These are phyloP conservation scores for Cactoblastis cactorum DNA, from an alignment of 2,888 invertebrate genomes.

Conservation along the genomic window DNA sequence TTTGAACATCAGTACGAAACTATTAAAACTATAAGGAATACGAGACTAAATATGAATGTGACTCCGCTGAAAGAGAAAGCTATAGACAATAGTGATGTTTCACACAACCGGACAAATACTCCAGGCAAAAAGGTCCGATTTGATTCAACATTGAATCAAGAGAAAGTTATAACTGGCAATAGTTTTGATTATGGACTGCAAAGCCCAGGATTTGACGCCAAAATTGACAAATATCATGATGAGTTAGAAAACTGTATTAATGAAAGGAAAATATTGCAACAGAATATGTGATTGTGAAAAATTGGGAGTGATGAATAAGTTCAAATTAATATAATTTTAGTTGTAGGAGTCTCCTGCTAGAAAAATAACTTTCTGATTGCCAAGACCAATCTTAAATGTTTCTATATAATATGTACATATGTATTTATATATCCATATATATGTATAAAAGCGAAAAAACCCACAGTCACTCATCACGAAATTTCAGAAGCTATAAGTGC, in stretches of 20 bases:
- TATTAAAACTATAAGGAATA: slow-evolving; percentile 64
- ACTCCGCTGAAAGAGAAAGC: slow-evolving; percentile 58
- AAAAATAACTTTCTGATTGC: no score
- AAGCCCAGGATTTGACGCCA: slow-evolving; percentile 68
- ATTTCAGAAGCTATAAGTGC: no score
- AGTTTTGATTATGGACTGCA: slow-evolving; percentile 67
- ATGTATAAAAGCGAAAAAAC: no score
- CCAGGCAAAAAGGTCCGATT: slow-evolving; percentile 71
- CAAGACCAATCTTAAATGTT: no score
- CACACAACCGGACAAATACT: slow-evolving; percentile 53
- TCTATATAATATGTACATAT: no score
- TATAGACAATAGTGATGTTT: slow-evolving; percentile 44
- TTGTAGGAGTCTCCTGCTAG: no score
- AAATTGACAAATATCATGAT: slow-evolving; percentile 72
- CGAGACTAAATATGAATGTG: slow-evolving; percentile 62
- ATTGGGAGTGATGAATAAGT: no score
- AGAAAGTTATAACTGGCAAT: slow-evolving; percentile 71
- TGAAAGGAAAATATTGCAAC: slow-evolving; percentile 67
- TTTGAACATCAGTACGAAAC: slow-evolving; percentile 67
- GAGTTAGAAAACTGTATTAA: slow-evolving; percentile 75
- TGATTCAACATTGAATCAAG: slow-evolving; percentile 68
- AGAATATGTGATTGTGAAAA: slow-evolving; percentile 65
- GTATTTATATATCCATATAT: no score
- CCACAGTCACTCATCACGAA: no score
- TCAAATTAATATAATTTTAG: no score